Base-by-base conservation (phyloP, 1,140 invertebrate species). In the Monomorium pharaonis region DNA sequence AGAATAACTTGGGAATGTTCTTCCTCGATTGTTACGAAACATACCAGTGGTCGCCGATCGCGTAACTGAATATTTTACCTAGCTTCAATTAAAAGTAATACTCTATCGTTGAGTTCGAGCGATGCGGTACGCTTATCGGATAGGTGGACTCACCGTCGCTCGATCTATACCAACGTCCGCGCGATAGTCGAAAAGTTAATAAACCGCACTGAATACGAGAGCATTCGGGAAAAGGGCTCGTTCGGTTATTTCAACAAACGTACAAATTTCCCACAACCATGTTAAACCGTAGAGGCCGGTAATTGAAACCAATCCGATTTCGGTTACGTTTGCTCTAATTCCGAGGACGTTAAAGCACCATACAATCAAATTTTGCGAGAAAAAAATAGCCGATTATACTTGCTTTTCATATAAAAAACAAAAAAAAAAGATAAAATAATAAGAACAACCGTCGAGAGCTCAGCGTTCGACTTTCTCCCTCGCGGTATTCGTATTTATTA, bases 301-400 rank as follows among this genome's bases (percentile, higher is more conserved):
- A 81, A 81, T 81, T 81, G 77, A 81, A 81, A 81, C 47, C 77
- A 81, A 81, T 81, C 77, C 77, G 37, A 81, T 81, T 70, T 81
- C 33, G 77, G 37, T 24, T 70, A 30, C 65, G 33, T 70, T 70
- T 70, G 49, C 30, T 42, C 49, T 54, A 81, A 81, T 70, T 81
- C 24, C 49, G 30, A 16, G n/a, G 24, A 24, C 12, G 33, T 81
- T 70, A 69, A 80, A 69, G 16, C 21, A 24, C 27, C 16, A 27
- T 69, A 42, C 62, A 70, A 72, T 81, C 33, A 24, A 81, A 70
- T 72, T 81, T 44, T 33, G 24, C 4, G 21, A 47, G 54, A 80
- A 67, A 80, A 67, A 80, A 69, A 33, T 27, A 54, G 6, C 3
- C 21, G 1, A 80, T 69, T 70, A 42, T 37, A 24, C 49, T 18